Conservation (phyloP, 2,113 vertebrate genomes). For the Sinocyclocheilus anshuiensis region DNA sequence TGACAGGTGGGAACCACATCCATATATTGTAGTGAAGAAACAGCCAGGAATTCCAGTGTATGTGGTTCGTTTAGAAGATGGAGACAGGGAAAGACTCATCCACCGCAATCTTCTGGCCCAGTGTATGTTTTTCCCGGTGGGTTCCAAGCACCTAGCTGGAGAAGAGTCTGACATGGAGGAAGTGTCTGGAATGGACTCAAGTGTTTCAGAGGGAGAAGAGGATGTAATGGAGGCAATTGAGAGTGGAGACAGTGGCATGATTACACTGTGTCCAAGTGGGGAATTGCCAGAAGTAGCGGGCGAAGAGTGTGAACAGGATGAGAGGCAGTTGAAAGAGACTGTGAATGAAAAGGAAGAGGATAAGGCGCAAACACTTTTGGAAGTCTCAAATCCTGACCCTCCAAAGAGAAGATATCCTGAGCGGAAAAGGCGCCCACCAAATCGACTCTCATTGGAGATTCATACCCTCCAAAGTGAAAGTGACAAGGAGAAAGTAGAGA, state of each 20-base stretch:
- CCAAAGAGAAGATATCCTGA: background rate
- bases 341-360: too few relatives aligned
- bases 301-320: too few relatives aligned
- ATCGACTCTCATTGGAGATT: too few relatives aligned
- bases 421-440: background rate
- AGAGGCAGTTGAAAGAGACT: too few relatives aligned
- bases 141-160: too few relatives aligned
- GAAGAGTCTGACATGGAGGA: background rate
- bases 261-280: background rate
- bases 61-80: slow-evolving; percentile 15
- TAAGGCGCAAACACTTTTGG: too few relatives aligned
- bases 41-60: background rate
- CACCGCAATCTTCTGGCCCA: background rate
- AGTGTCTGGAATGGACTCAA: background rate
- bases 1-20: slow-evolving; percentile 31
- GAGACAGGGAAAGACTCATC: background rate
- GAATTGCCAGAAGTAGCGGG: background rate
- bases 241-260: background rate
- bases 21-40: slow-evolving; percentile 41
- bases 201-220: background rate
- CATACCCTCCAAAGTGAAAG: too few relatives aligned
- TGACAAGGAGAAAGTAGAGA: too few relatives aligned
- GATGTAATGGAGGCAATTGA: background rate
- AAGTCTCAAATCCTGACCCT: too few relatives aligned
- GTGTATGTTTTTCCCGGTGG: too few relatives aligned